Percentiles rank a stretch among this genome's conserved stretches.
Evolutionary conservation across 2,797 vertebrate species (phyloP).

Genomic region (Strix occidentalis): DNA sequence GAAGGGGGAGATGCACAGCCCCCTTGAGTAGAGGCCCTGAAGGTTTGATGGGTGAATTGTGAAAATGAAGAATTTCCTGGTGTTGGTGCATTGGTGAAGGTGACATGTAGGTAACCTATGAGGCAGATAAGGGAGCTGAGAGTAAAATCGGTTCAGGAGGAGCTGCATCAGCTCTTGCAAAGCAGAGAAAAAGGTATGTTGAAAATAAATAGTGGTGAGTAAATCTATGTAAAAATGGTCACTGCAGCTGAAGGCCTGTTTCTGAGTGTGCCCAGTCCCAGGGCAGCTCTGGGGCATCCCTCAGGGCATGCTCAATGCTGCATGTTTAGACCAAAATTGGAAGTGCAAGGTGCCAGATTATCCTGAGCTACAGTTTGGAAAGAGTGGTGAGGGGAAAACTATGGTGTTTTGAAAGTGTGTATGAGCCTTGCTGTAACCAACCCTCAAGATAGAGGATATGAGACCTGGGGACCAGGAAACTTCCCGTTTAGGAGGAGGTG

Average conservation of each 20-base stretch:
- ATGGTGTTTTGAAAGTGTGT: not conserved
- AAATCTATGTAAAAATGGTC: not conserved
- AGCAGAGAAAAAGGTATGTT: not conserved
- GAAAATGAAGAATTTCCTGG: not conserved
- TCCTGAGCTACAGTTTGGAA: not conserved
- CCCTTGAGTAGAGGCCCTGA: not conserved
- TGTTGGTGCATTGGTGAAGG: not conserved
- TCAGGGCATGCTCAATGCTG: not conserved
- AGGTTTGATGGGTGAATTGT: not conserved
- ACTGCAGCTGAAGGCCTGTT: not conserved
- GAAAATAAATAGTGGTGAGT: not conserved
- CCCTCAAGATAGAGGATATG: not conserved
- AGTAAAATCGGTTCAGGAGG: not conserved
- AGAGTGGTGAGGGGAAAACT: not conserved
- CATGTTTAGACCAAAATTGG: not conserved
- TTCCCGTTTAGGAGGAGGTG: not conserved
- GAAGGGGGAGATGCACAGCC: not conserved
- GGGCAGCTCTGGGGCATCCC: not conserved
- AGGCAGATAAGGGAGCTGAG: not conserved
- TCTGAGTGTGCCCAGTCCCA: not conserved
- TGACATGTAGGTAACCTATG: fast-evolving
- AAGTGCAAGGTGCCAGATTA: not conserved
- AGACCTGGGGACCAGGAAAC: not conserved
- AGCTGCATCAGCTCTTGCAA: not conserved
- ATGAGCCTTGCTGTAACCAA: not conserved